phyloP scores from a whole-genome alignment of 2,888 invertebrate genomes.

The Lasioglossum malachurum region DNA sequence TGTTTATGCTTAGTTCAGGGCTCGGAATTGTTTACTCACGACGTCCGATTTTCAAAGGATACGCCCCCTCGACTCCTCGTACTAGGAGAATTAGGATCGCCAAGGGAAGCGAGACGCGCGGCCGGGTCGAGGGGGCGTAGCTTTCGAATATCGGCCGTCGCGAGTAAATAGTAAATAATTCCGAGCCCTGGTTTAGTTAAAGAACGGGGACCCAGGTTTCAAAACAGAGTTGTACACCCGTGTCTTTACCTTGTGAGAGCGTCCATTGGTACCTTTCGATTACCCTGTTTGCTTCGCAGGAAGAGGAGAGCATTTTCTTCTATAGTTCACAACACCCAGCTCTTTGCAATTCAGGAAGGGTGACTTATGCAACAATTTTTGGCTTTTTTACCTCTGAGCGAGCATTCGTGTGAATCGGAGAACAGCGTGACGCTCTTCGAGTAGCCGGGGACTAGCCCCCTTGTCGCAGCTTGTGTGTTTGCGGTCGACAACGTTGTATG shows the following conservation, averaged over 20 bases:
- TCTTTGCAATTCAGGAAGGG: background rate
- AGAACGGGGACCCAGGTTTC: background rate
- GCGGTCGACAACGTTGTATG: background rate
- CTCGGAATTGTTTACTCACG: too few species aligned
- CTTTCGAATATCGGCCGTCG: too few species aligned
- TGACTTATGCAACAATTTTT: constrained; percentile 18
- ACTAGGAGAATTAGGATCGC: too few species aligned
- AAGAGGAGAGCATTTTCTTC: constrained; percentile 51
- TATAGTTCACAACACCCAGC: background rate
- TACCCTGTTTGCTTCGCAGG: constrained; percentile 14
- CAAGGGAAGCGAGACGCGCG: too few species aligned
- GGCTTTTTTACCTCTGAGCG: constrained; percentile 35
- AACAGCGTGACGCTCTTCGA: background rate
- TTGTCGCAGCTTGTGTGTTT: constrained; percentile 10
- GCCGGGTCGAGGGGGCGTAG: too few species aligned
- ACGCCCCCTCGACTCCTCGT: too few species aligned
- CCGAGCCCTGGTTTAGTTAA: background rate
- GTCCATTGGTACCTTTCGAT: constrained; percentile 7
- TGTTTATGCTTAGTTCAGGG: too few species aligned
- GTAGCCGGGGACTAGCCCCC: background rate
- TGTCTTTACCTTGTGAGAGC: background rate
- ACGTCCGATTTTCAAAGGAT: too few species aligned
- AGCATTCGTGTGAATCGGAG: constrained; percentile 1
- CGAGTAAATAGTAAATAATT: too few species aligned
- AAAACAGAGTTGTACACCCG: background rate